Evolutionary conservation across 1,140 invertebrate genomes (phyloP).

Genomic region (Mesaphorura yosii): DNA sequence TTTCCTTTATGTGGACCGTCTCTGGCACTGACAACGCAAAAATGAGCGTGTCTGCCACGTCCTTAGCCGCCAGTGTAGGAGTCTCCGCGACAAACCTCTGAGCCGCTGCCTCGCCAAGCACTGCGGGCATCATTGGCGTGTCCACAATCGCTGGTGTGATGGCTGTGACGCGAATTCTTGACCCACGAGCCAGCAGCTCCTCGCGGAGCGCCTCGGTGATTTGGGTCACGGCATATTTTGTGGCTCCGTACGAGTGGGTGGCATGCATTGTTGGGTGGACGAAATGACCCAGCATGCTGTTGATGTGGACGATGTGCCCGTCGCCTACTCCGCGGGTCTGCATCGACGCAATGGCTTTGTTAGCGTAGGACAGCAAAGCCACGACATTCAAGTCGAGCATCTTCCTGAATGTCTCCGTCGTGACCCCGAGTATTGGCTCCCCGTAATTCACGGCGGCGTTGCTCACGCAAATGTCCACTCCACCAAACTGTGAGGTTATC

Average conservation of each 20-base stretch:
- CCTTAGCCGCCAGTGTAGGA: neutral
- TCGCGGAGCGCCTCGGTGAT: neutral
- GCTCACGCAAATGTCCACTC: constrained; percentile 60
- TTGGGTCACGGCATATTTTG: neutral
- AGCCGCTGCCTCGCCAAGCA: neutral
- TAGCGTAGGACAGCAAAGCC: constrained; percentile 51
- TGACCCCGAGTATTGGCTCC: neutral
- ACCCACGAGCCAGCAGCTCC: neutral
- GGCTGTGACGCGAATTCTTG: neutral
- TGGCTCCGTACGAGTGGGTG: neutral
- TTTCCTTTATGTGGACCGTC: no score
- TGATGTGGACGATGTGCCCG: constrained; percentile 54
- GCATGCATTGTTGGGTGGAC: no score
- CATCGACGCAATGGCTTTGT: constrained; percentile 54
- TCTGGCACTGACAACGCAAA: neutral
- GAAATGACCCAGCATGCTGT: constrained; percentile 23
- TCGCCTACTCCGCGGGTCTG: constrained; percentile 44
- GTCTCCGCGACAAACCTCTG: no score
- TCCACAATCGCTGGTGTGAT: neutral
- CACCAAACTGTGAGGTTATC: constrained; percentile 47
- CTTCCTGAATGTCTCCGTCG: constrained; percentile 4
- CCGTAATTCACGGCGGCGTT: constrained; percentile 55
- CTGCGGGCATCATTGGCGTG: neutral
- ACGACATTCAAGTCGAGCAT: constrained; percentile 54
- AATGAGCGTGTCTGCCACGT: neutral